Evolutionary conservation across 2,113 vertebrate species (phyloP), one percentile per base, ranked within the genome.

Genomic region (Gymnogyps californianus): DNA sequence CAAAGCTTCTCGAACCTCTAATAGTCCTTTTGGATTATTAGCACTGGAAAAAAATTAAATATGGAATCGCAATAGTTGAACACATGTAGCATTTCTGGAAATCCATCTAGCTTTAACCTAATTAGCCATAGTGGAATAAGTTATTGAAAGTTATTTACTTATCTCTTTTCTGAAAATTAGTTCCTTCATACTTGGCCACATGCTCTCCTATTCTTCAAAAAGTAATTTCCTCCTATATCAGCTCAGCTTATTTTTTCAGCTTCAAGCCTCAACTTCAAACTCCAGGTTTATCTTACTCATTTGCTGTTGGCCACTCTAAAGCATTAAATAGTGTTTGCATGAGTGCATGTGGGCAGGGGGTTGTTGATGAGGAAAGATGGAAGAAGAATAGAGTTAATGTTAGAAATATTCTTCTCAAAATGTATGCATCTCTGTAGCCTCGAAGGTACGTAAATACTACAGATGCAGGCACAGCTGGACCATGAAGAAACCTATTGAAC

Each of bases 1-100:
- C 83, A 99, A 98, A 78, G 99, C 99, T 97, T 99, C 99, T 58
- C 98, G 98, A 49, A 99, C 99, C 67, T 99, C 99, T 90, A 98
- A 84, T 29, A 99, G 95, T 26, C 99, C 99, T 97, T 99, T 98
- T 18, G 99, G 99, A 94, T 99, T 99, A 98, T 99, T 99, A 47
- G 99, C 98, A 87, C 99, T 99, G 96, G 64, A 70, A 93, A 86
- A 83, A 80, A 91, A 64, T 38, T 47, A 81, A 87, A 72, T 52
- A 93, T 2, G 8, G 38, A 84, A 82, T 72, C 0, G 1, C 10
- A 82, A 24, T 6, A 4, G 18, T 49, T 64, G 65, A 92, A 76
- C 25, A 65, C 6, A 31, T 1, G 8, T 9, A 84, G 44, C 47
- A 84, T 49, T 86, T 87, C 49, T 61, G 40, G 36, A 75, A 93